Base-by-base conservation (phyloP, 2,113 vertebrate species). In the Periophthalmus modestus region DNA sequence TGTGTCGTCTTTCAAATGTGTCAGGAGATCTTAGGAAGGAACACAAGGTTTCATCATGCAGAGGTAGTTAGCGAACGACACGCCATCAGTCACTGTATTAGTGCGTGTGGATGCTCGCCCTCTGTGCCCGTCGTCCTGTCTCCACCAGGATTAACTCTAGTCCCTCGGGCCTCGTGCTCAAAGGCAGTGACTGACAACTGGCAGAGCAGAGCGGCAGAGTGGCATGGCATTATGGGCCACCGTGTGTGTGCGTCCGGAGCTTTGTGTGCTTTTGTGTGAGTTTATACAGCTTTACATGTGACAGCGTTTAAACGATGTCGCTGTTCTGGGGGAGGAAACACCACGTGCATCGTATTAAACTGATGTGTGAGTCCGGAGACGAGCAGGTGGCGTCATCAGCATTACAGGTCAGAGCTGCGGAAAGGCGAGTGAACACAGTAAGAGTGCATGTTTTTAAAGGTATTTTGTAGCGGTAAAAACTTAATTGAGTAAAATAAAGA, bases 141-240 rank as follows among this genome's bases (percentile, higher is more conserved):
- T 93, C 89, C 90, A 89, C 72, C 67, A 89, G 90, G 93, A 93
- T 93, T 93, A 92, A 88, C 84, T 87, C 83, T 74, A 79, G 82
- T 92, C 88, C 90, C 87, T 81, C 61, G 87, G 91, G 89, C 83
- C 83, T 87, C 72, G 83, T 68, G 85, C 88, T 90, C 88, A 89
- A 90, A 91, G 88, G 80, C 87, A 84, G 72, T 88, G 87, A 91
- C 86, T 92, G 92, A 90, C 92, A 93, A 90, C 90, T 92, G 91
- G 88, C 83, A 87, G 82, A 66, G 82, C 57, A 67, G 81, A 77
- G 80, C 83, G 63, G 85, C 75, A 86, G 78, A 88, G 84, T 85
- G 79, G 78, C 65, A 82, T 80, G 77, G 65, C 79, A 82, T 21
- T 11, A 62, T 81, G 75, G 12, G 63, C n/a, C 21, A 46, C 3